Evolutionary conservation across 2,888 invertebrate genomes (phyloP).

Genomic region (Lysandra coridon): DNA sequence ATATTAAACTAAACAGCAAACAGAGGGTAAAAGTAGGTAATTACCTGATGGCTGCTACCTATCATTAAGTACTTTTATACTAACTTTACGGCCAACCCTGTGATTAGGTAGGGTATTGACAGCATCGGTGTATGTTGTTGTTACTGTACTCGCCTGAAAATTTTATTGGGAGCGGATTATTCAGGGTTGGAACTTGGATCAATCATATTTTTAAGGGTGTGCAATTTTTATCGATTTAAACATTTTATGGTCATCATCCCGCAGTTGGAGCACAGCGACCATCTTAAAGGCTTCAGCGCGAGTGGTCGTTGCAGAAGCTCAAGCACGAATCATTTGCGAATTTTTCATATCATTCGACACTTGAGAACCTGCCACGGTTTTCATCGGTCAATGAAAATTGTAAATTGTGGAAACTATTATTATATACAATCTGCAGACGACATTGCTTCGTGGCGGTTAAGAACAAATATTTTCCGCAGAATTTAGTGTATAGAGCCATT

Average conservation of each 20-base stretch:
- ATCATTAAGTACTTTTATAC: background rate
- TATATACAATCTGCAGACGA: too few species aligned
- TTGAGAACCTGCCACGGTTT: too few species aligned
- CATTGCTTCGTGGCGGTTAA: too few species aligned
- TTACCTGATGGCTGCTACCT: background rate
- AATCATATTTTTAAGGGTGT: background rate
- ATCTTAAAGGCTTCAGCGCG: background rate
- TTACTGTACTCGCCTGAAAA: background rate
- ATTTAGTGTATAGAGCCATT: too few species aligned
- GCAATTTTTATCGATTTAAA: background rate
- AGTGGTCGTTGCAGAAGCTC: background rate
- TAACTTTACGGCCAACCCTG: background rate
- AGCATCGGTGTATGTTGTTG: background rate
- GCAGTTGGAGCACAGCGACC: too few species aligned
- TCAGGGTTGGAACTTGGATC: background rate
- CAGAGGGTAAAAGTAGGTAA: background rate
- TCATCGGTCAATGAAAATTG: too few species aligned
- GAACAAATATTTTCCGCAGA: too few species aligned
- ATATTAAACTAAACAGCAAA: conserved; percentile 13
- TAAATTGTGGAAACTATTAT: too few species aligned
- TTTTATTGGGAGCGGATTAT: background rate
- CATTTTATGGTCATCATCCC: background rate
- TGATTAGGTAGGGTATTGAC: background rate
- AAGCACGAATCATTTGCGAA: background rate
- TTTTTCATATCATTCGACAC: background rate